Evolutionary conservation across 92 coral and sea anemone species (phyloP), one percentile per base, ranked within the genome.

Genomic region (Anthopleura xanthogrammica): DNA sequence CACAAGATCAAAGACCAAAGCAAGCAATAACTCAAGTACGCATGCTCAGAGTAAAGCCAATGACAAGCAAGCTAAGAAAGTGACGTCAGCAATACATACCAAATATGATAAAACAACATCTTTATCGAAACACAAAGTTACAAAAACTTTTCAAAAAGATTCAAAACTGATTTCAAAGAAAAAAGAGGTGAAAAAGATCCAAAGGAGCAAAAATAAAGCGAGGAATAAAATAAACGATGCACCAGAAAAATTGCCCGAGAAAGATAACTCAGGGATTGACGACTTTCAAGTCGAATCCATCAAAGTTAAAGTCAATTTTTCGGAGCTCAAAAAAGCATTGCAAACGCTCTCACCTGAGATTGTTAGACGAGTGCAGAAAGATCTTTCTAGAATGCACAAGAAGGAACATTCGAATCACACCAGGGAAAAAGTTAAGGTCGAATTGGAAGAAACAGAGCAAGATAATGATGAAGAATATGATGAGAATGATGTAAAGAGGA

Each of bases 241-340:
- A n/a, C 84, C 84, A 68, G 52, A 14, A 10, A 4, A 65, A 24
- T 10, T 43, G 4, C 77, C 41, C 13, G 74, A 68, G 36, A 68
- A 68, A 68, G 42, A 70, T 1, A 29, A 19, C n/a, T 4, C 58
- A 43, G 72, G 52, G 29, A 16, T 65, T 7, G 87, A 84, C 5
- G 87, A 84, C 60, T 85, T 41, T 73, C 77, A 65, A 41, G 88
- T 85, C 36, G 88, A 85, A 71, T 85, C 88, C 14, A 85, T 85
- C 72, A 85, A 85, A 71, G 88, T 85, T 3, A 85, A 79, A 54
- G 83, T 85, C 0, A 85, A 85, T 36, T 85, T 85, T 79, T 85
- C 88, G 8, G 88, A 85, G 23, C 48, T 85, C 7, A 85, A 79
- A 72, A 85, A 85, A 70, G 88, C 88, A 14, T 56, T 85, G 62